Evolutionary conservation across 2,797 vertebrate genomes (phyloP).

Genomic region (Glossophaga mutica): DNA sequence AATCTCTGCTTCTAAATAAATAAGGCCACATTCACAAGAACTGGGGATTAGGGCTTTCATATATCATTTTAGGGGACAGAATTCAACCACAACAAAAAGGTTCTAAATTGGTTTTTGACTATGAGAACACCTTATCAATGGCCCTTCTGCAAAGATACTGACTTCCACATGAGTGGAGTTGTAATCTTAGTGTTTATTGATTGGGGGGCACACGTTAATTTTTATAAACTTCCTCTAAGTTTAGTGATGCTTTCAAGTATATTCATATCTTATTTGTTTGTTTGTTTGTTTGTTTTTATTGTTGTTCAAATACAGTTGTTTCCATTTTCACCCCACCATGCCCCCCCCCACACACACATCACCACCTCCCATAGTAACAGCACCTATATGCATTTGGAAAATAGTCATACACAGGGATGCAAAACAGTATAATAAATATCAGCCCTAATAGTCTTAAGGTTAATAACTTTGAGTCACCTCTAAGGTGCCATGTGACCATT

Average conservation of each 20-base stretch:
- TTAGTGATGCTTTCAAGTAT: background rate
- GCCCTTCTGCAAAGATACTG: background rate
- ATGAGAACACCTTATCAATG: background rate
- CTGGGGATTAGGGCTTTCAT: background rate
- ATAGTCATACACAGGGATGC: background rate
- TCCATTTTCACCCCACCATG: too few relatives aligned
- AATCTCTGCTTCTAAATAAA: background rate
- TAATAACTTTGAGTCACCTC: background rate
- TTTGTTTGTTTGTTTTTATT: too few relatives aligned
- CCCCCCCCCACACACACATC: too few relatives aligned
- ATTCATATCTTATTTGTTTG: background rate
- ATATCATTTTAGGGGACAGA: background rate
- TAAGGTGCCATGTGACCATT: background rate
- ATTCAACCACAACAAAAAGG: background rate
- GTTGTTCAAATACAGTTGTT: too few relatives aligned
- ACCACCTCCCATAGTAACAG: background rate
- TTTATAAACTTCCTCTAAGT: background rate
- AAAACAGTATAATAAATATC: background rate
- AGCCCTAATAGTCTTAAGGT: background rate
- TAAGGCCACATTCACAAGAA: background rate
- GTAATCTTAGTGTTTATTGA: background rate
- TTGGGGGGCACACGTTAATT: background rate
- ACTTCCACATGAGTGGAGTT: background rate
- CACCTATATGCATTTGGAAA: background rate
- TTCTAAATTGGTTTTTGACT: background rate